These are phyloP conservation scores for Opisthocomus hoazin DNA, from an alignment of 2,113 vertebrate species.

Conservation along the genomic window DNA sequence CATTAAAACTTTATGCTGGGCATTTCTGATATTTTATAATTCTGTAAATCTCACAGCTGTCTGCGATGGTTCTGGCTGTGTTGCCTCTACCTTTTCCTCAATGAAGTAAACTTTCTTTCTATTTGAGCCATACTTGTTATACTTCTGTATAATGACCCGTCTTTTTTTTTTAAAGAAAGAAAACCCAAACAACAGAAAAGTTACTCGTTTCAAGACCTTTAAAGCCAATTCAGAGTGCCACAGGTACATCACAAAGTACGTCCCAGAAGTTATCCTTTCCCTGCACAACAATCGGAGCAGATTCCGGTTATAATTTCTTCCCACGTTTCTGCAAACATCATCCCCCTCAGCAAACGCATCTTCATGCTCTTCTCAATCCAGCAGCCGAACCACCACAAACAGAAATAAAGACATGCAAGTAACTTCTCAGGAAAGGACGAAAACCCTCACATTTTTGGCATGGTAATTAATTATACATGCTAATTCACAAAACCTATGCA, in stretches of 20 bases:
- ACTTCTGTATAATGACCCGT: not conserved
- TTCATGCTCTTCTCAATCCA: constrained; percentile 6
- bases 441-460: not conserved
- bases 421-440: not conserved
- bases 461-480: constrained; percentile 11
- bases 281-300: not conserved
- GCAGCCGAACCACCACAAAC: not conserved
- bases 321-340: not conserved
- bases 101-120: not conserved
- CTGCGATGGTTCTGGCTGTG: fast-evolving
- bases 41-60: constrained; percentile 22
- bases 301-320: not conserved
- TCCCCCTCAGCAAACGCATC: not conserved
- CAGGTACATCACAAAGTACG: not conserved
- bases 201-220: not conserved
- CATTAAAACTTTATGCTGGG: constrained; percentile 35
- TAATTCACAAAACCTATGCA: constrained; percentile 54
- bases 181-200: not conserved
- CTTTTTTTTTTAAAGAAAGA: too few species aligned
- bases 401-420: not conserved
- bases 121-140: not conserved
- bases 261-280: not conserved
- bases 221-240: not conserved
- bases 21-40: constrained; percentile 19
- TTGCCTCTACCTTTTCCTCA: not conserved